phyloP scores from a whole-genome alignment of 2,888 invertebrate genomes.

The Meloe dianella region DNA sequence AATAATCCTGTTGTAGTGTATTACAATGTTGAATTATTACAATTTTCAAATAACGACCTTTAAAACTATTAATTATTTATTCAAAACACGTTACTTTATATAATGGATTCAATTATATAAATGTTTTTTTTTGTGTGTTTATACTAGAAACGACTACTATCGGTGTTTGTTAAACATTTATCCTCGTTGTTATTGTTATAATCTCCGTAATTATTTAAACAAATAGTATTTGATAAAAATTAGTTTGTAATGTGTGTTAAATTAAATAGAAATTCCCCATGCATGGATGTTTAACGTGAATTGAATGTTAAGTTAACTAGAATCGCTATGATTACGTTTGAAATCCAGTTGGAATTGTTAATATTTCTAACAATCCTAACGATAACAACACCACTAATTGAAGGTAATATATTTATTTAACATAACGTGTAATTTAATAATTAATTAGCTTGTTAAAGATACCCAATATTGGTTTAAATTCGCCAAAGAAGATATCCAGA shows the following conservation, averaged over 20 bases:
- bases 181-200: no score
- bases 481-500: conserved; percentile 48
- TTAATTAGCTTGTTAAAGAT: conserved; percentile 35
- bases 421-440: not conserved
- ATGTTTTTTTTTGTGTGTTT: no score
- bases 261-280: no score
- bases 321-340: not conserved
- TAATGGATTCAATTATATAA: not conserved
- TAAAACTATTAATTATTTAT: not conserved
- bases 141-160: no score
- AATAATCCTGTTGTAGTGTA: not conserved
- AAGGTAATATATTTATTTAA: not conserved
- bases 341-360: not conserved
- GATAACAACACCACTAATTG: not conserved
- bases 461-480: conserved; percentile 50
- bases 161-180: no score
- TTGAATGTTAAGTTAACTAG: not conserved
- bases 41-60: not conserved
- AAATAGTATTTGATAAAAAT: no score
- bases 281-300: not conserved
- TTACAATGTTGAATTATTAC: not conserved
- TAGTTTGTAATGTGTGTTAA: no score
- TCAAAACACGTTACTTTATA: not conserved
- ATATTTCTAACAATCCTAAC: not conserved
- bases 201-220: no score